Evolutionary conservation across 2,113 vertebrate species (phyloP), one percentile per base, ranked within the genome.

Genomic region (Colius striatus): DNA sequence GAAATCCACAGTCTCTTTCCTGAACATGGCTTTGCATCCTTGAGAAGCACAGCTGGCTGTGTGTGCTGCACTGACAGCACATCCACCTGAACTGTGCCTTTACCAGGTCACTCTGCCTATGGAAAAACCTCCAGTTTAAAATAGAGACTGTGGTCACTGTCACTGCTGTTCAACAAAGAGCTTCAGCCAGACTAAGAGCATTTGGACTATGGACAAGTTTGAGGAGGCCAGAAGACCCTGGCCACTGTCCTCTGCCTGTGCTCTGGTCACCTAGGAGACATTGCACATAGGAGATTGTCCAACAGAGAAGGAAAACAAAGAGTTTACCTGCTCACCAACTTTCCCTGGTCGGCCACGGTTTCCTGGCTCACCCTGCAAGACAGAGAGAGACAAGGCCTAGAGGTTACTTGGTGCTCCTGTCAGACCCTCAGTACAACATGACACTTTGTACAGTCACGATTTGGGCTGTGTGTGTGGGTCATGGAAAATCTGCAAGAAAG

Each of bases 301-400:
- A 80, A 38, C 13, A 63, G 47, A 87, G 9, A 82, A 68, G 50
- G 65, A 58, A 93, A 96, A 85, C 10, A 43, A 76, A 26, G 57
- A 32, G 23, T 87, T 98, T 97, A 99, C 99, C 98, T 98, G 98
- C 90, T 99, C 99, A 68, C 99, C 99, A 96, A 98, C 96, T 45
- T 98, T 95, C 54, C 99, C 99, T 10, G 98, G 98, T 30, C 97
- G 98, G 68, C 99, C 99, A 26, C 96, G 88, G 92, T 98, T 90
- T 38, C 99, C 99, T 22, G 98, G 96, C 84, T 99, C 99, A 36
- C 99, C 99, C 99, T 99, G 96, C 47, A 97, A 61, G 84, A 97
- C 72, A 95, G 68, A 77, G 66, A 95, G 68, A 91, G 38, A 86
- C 13, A 85, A 48, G 10, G 23, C 29, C 85, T 36, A 36, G 1